phyloP scores from a whole-genome alignment of 2,888 invertebrate species.

The Ditula angustiorana region DNA sequence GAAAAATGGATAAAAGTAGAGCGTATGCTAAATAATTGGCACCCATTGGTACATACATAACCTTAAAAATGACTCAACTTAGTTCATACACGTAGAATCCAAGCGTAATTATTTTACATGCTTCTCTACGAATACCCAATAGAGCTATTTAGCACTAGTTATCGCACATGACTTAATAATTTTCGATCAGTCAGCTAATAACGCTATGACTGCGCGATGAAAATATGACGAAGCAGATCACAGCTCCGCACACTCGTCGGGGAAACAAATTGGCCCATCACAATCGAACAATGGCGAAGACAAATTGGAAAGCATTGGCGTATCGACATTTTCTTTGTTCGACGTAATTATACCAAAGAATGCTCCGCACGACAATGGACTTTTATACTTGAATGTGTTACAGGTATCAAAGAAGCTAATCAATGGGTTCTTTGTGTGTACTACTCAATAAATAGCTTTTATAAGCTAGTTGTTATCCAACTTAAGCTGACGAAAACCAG shows the following conservation, averaged over 20 bases:
- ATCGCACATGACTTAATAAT: conserved; percentile 20
- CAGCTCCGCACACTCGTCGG: conserved; percentile 18
- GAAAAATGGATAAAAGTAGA: too few species aligned
- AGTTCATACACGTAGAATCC: too few species aligned
- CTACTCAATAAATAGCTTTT: conserved; percentile 4
- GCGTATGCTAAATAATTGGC: too few species aligned
- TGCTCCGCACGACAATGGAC: conserved; percentile 52
- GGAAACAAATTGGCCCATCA: conserved; percentile 60
- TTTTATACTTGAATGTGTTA: conserved; percentile 26
- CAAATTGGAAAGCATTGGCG: conserved; percentile 69
- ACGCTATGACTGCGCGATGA: conserved; percentile 28
- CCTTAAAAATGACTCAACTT: too few species aligned
- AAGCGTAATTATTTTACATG: too few species aligned
- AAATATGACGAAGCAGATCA: conserved; percentile 39
- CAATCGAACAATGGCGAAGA: conserved; percentile 64
- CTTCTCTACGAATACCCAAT: neutral
- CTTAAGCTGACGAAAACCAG: neutral
- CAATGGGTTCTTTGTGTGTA: conserved; percentile 5
- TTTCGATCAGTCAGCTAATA: conserved; percentile 37
- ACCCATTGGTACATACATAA: too few species aligned
- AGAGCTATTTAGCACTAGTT: neutral
- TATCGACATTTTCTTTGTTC: conserved; percentile 69
- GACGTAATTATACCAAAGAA: conserved; percentile 66
- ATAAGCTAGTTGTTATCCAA: neutral
- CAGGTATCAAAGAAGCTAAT: conserved; percentile 23